Conservation (phyloP, 2,888 invertebrate genomes). For the Tridacna crocea region DNA sequence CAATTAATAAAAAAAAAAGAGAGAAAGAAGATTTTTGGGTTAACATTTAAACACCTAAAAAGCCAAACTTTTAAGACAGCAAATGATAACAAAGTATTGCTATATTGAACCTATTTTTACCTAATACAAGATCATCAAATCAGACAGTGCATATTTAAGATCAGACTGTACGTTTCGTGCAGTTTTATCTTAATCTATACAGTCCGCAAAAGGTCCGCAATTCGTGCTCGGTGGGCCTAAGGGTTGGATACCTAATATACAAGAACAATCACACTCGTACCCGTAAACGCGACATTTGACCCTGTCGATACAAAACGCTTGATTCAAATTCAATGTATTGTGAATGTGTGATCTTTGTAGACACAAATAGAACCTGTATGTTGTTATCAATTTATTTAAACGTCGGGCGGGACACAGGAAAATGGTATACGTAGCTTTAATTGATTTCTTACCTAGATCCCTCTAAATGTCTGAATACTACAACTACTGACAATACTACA, state of each 20-base stretch:
- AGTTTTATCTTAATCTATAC: too few relatives aligned
- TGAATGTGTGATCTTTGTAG: not conserved
- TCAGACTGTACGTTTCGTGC: too few relatives aligned
- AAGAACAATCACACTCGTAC: not conserved
- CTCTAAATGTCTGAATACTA: too few relatives aligned
- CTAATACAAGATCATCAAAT: not conserved
- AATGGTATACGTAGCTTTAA: not conserved
- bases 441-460: not conserved
- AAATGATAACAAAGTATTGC: too few relatives aligned
- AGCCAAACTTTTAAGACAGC: too few relatives aligned
- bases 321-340: slow-evolving; percentile 6
- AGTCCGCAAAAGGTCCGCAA: too few relatives aligned
- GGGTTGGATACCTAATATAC: not conserved
- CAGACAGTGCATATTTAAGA: too few relatives aligned
- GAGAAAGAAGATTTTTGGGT: too few relatives aligned
- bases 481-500: too few relatives aligned
- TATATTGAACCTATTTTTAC: too few relatives aligned
- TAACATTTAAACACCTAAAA: too few relatives aligned
- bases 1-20: too few relatives aligned
- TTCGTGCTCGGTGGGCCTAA: not conserved
- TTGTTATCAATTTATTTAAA: slow-evolving; percentile 5
- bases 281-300: slow-evolving; percentile 6
- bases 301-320: not conserved
- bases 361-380: not conserved
- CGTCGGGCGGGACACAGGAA: not conserved